phyloP scores from a whole-genome alignment of 2,888 invertebrate species.

The Hoplodrina blanda region DNA sequence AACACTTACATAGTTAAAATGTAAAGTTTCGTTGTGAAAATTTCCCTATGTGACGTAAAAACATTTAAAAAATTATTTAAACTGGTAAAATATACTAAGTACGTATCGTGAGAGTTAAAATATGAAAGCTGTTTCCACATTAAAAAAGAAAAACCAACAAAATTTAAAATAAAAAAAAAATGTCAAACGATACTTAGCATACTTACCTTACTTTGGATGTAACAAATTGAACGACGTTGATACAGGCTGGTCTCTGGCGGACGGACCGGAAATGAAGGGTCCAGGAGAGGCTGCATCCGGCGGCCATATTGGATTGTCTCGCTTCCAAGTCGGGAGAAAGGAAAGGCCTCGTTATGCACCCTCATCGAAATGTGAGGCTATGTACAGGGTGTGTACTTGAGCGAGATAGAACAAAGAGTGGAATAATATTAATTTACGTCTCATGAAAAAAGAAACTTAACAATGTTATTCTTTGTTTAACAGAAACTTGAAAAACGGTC shows the following conservation, averaged over 20 bases:
- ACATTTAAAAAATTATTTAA: no score
- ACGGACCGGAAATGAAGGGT: slow-evolving; percentile 71
- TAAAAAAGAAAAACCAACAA: background rate
- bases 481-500: no score
- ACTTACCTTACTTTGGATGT: slow-evolving; percentile 29
- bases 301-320: slow-evolving; percentile 66
- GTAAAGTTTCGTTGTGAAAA: no score
- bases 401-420: slow-evolving; percentile 1
- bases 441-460: no score
- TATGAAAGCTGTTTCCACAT: background rate
- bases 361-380: slow-evolving; percentile 41
- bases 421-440: no score
- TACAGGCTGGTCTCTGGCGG: slow-evolving; percentile 48
- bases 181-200: slow-evolving; percentile 15
- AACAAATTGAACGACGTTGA: slow-evolving; percentile 47
- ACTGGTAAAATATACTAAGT: no score
- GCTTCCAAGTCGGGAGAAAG: slow-evolving; percentile 48
- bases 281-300: slow-evolving; percentile 67
- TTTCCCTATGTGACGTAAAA: no score
- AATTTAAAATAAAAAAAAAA: background rate
- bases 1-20: no score
- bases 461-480: no score
- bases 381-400: slow-evolving; percentile 18
- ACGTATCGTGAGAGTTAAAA: no score
- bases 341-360: slow-evolving; percentile 59